Conservation (phyloP, 2,888 invertebrate genomes). For the Crossocerus cetratus region DNA sequence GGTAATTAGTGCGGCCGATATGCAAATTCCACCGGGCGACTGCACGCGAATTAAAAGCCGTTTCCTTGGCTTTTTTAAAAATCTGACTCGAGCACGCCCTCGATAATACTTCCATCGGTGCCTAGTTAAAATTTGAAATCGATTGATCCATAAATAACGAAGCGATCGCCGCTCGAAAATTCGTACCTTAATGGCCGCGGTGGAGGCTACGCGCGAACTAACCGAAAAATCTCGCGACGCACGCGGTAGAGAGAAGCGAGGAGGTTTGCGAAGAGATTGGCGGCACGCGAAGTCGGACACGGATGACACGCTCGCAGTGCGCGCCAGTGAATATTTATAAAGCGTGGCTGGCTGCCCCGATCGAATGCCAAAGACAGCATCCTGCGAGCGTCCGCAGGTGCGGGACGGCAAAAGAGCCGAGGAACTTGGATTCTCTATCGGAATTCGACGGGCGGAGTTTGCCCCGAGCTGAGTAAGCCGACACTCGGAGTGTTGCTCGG, state of each 20-base stretch:
- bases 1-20: not conserved
- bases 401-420: not conserved
- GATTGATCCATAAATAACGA: too few species aligned
- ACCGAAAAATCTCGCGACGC: too few species aligned
- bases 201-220: too few species aligned
- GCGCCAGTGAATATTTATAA: conserved; percentile 40
- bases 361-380: conserved; percentile 32
- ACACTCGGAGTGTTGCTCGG: too few species aligned
- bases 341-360: conserved; percentile 34
- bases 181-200: too few species aligned
- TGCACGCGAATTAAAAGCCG: not conserved
- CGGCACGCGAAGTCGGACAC: conserved; percentile 10
- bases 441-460: not conserved
- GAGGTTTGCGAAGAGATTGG: not conserved
- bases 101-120: too few species aligned
- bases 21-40: not conserved
- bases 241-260: too few species aligned
- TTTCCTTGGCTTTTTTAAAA: too few species aligned
- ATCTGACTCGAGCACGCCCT: too few species aligned
- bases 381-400: not conserved
- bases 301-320: conserved; percentile 24
- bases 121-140: too few species aligned
- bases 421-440: not conserved
- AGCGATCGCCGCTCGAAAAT: too few species aligned
- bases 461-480: too few species aligned